Evolutionary conservation across 2,888 invertebrate genomes (phyloP).

Genomic region (Omphaloscelis lunosa): DNA sequence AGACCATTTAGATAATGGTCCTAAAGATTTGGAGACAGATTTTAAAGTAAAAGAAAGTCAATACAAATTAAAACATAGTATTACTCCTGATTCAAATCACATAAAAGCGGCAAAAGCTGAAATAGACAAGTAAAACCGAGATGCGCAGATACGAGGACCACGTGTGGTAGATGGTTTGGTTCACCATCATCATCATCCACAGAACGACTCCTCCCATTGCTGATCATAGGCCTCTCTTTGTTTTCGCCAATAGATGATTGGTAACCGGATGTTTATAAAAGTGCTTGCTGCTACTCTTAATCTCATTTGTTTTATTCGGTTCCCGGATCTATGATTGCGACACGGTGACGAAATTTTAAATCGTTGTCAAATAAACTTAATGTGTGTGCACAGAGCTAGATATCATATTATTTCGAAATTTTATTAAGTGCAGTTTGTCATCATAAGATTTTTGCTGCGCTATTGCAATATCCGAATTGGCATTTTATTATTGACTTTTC

Average conservation of each 20-base stretch:
- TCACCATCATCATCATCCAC: not conserved
- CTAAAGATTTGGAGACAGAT: not conserved
- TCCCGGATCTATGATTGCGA: slow-evolving; percentile 8
- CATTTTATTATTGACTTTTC: not conserved
- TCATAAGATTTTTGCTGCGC: not conserved
- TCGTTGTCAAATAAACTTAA: slow-evolving; percentile 34
- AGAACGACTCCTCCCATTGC: not conserved
- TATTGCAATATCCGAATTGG: not conserved
- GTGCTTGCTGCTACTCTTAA: not conserved
- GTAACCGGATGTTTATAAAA: not conserved
- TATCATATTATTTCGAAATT: slow-evolving; percentile 22
- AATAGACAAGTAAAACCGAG: not conserved
- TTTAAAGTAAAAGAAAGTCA: slow-evolving; percentile 2
- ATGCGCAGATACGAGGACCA: not conserved
- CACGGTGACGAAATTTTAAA: slow-evolving; percentile 11
- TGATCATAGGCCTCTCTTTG: not conserved
- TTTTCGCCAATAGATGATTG: not conserved
- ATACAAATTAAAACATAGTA: not conserved
- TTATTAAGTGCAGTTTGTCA: slow-evolving; percentile 5
- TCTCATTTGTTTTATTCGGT: not conserved
- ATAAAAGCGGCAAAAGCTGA: not conserved
- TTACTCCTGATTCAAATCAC: not conserved
- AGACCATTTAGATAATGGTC: not conserved
- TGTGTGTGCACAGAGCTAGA: slow-evolving; percentile 18
- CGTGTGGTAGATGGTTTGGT: not conserved